A percentile compares a stretch with the other conserved stretches of the same genome.
These are phyloP conservation scores for Anser cygnoides DNA, from an alignment of 2,113 vertebrate genomes.

Conservation along the genomic window DNA sequence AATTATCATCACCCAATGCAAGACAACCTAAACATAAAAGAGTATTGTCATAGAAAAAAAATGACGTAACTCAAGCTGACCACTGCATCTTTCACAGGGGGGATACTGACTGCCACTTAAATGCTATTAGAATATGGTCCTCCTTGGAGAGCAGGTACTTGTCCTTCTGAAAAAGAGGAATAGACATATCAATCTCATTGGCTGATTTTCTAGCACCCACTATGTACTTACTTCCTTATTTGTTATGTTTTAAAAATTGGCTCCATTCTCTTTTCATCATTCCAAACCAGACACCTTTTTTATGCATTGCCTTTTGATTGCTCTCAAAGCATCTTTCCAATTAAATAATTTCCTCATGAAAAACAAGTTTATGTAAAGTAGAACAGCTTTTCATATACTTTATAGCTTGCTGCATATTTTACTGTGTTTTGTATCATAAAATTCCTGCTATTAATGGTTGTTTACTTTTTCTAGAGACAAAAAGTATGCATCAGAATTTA, in stretches of 20 bases:
- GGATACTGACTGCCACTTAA: background rate
- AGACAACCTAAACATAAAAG: background rate
- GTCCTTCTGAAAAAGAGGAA: background rate
- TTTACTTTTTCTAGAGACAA: constrained; percentile 25
- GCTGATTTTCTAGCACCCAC: background rate
- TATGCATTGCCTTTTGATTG: background rate
- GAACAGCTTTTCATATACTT: background rate
- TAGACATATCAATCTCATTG: background rate
- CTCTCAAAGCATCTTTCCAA: background rate
- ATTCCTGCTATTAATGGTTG: background rate
- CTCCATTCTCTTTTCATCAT: background rate
- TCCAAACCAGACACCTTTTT: background rate
- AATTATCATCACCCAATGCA: background rate
- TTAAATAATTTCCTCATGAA: constrained; percentile 28
- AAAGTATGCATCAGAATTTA: constrained; percentile 16
- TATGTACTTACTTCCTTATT: background rate
- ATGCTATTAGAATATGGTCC: background rate
- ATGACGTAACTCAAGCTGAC: background rate
- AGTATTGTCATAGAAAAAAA: background rate
- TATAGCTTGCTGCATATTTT: background rate
- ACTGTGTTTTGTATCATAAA: background rate
- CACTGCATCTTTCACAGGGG: background rate
- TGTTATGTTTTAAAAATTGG: background rate
- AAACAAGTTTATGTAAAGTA: background rate
- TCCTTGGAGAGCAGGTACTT: background rate